phyloP scores from a whole-genome alignment of 2,888 invertebrate genomes.

The Torymus auratus region DNA sequence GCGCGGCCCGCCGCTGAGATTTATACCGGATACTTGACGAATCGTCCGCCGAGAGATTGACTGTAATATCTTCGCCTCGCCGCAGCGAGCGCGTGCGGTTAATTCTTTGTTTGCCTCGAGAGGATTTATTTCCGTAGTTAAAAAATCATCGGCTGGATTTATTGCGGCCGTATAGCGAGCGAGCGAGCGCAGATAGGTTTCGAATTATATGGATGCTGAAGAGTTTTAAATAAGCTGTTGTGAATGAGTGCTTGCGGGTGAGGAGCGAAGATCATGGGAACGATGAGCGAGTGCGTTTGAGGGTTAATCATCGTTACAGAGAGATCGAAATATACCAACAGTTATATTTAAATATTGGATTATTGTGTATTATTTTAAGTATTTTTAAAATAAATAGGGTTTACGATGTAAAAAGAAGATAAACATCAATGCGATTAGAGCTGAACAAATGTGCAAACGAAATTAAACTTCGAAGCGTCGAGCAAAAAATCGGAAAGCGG shows the following conservation, averaged over 20 bases:
- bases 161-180: constrained; percentile 21
- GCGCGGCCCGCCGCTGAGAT: constrained; percentile 38
- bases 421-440: no score
- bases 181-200: constrained; percentile 13
- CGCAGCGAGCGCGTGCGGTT: constrained; percentile 10
- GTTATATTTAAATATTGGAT: no score
- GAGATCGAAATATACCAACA: no score
- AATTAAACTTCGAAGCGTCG: neutral
- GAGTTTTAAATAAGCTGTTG: constrained; percentile 41
- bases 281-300: neutral
- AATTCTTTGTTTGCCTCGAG: constrained; percentile 56
- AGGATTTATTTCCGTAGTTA: constrained; percentile 55
- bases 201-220: constrained; percentile 14
- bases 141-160: constrained; percentile 55
- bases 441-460: neutral
- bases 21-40: constrained; percentile 58
- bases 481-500: constrained; percentile 15
- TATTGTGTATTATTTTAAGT: no score
- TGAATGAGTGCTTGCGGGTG: no score
- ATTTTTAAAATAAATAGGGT: no score
- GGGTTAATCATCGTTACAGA: no score
- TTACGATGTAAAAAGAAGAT: no score
- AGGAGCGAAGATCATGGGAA: neutral
- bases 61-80: constrained; percentile 43
- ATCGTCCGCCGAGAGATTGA: constrained; percentile 55